These are phyloP conservation scores for Lamellibrachia columna DNA, from an alignment of 2,888 invertebrate genomes.

Conservation along the genomic window DNA sequence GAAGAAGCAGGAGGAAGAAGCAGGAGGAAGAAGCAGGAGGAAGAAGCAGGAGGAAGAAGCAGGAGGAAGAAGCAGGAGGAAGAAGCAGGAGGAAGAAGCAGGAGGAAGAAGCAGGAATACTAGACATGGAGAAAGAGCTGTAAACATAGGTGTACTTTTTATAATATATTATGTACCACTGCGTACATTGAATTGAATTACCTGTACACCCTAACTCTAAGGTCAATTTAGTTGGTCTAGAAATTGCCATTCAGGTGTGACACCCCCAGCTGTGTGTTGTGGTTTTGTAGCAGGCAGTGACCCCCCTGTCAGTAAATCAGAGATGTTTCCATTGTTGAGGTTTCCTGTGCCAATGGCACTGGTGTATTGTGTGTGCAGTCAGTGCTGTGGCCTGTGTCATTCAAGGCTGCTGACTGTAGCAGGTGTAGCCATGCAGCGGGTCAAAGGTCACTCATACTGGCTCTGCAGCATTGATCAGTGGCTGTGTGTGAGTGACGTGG, in stretches of 20 bases:
- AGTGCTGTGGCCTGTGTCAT: not conserved
- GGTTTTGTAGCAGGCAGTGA: not conserved
- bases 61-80: too few relatives aligned
- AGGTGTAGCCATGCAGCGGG: not conserved
- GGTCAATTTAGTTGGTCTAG: not conserved
- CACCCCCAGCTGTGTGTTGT: not conserved
- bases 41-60: too few relatives aligned
- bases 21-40: too few relatives aligned
- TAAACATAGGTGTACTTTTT: not conserved
- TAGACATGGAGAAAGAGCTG: not conserved
- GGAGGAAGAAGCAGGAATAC: not conserved
- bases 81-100: too few relatives aligned
- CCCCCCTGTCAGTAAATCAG: not conserved
- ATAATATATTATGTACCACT: not conserved
- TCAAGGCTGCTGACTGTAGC: not conserved
- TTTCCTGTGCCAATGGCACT: conserved; percentile 11
- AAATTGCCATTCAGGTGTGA: not conserved
- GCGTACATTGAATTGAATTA: not conserved
- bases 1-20: too few relatives aligned
- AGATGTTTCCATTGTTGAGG: conserved; percentile 16
- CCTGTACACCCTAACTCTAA: not conserved
- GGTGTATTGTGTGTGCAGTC: not conserved
- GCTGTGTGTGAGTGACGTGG: not conserved
- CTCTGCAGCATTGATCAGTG: not conserved
- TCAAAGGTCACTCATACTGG: conserved; percentile 16